Conservation (phyloP, 2,888 invertebrate species). For the Ischnus inquisitorius region DNA sequence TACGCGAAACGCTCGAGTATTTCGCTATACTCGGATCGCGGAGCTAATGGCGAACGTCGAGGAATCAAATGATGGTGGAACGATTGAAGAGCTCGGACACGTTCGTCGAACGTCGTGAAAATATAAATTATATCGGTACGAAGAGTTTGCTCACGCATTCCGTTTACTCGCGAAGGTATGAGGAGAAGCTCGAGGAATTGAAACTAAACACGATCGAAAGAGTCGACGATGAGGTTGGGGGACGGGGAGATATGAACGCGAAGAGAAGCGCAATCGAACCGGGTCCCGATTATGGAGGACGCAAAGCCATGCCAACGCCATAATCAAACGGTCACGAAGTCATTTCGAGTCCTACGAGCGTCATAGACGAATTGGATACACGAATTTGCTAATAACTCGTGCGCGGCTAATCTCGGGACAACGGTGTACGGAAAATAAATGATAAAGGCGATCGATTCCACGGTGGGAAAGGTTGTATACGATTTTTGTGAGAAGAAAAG, state of each 20-base stretch:
- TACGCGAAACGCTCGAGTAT: conserved; percentile 56
- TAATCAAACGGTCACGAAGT: conserved; percentile 30
- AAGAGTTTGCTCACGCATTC: conserved; percentile 55
- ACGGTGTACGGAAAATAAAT: not conserved
- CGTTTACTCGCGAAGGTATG: conserved; percentile 51
- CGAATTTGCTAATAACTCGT: conserved; percentile 7
- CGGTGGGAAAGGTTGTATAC: not conserved
- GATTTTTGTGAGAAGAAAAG: not conserved
- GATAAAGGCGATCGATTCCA: not conserved
- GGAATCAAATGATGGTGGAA: conserved; percentile 73
- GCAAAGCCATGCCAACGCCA: conserved; percentile 31
- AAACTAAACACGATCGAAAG: conserved; percentile 20
- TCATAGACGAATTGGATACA: conserved; percentile 22
- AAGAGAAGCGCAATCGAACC: conserved; percentile 29
- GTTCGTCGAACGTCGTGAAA: conserved; percentile 83
- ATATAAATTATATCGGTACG: conserved; percentile 73
- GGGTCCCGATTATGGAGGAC: conserved; percentile 40
- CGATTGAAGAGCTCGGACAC: conserved; percentile 82
- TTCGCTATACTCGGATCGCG: conserved; percentile 62
- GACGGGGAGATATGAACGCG: conserved; percentile 33
- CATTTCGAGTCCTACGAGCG: conserved; percentile 20
- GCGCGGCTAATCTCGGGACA: not conserved
- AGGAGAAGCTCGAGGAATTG: conserved; percentile 33
- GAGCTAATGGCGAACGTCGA: conserved; percentile 48
- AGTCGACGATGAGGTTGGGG: not conserved